Conservation (phyloP, 2,888 invertebrate species). For the Venustoraphidia nigricollis region DNA sequence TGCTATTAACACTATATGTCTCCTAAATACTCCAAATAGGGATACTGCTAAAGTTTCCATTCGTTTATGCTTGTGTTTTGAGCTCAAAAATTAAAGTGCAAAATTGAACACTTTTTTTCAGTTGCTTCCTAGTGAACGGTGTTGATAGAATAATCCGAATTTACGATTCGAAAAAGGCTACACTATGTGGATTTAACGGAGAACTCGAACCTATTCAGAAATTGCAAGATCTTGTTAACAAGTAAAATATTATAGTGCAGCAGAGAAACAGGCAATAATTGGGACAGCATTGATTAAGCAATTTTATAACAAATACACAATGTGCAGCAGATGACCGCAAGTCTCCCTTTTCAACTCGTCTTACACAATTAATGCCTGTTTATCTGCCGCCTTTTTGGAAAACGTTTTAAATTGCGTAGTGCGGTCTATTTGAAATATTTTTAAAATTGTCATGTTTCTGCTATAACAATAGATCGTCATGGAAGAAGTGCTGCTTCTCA, state of each 20-base stretch:
- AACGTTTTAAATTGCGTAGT: too few species aligned
- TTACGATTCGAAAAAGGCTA: slow-evolving; percentile 67
- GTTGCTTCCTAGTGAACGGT: slow-evolving; percentile 78
- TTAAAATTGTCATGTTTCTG: neutral
- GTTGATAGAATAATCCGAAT: slow-evolving; percentile 87
- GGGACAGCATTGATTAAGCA: slow-evolving; percentile 27
- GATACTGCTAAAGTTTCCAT: too few species aligned
- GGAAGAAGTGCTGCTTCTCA: slow-evolving; percentile 95
- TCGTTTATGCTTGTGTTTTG: neutral
- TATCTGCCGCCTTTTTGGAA: neutral
- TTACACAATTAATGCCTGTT: neutral
- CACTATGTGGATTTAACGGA: slow-evolving; percentile 63
- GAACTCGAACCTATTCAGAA: slow-evolving; percentile 91
- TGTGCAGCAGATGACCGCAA: too few species aligned
- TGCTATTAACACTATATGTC: too few species aligned
- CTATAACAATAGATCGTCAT: slow-evolving; percentile 53
- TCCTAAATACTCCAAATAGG: too few species aligned
- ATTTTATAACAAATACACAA: neutral
- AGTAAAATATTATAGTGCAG: slow-evolving; percentile 33
- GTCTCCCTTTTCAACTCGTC: neutral
- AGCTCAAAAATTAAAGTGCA: neutral
- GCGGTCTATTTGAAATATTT: neutral
- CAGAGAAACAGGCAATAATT: too few species aligned
- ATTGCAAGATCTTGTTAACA: slow-evolving; percentile 88
- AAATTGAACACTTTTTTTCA: neutral